Base-by-base conservation (phyloP, 2,113 vertebrate genomes). In the Coregonus clupeaformis region DNA sequence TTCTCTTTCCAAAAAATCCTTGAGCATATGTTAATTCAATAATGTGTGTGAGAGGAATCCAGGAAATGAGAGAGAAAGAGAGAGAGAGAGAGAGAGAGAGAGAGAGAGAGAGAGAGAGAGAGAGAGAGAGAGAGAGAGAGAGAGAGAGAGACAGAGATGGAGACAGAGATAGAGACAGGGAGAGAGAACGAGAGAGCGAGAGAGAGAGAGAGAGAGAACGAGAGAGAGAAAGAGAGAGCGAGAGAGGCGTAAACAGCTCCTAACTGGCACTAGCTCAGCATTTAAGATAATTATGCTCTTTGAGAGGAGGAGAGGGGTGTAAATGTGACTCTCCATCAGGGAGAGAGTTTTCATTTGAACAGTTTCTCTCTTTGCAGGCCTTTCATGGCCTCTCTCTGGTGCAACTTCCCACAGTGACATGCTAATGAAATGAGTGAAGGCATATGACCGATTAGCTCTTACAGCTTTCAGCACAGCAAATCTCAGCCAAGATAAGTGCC, bases 1-100 rank as follows among this genome's bases (percentile, higher is more conserved):
- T 85, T 89, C 87, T 71, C 62, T 47, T 69, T 70, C 69, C 60
- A 73, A 83, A 88, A 84, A 87, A 81, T 78, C 80, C 82, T 82
- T 82, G 78, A 89, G 85, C 88, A 89, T 86, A 88, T 90, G 88
- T 87, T 88, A 89, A 92, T 91, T 90, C 85, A 90, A 90, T 90
- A 91, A 91, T 88, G 86, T 89, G 83, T 85, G 79, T 72, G 83
- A 86, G 86, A 87, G 88, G 83, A 82, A 85, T 83, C 83, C 87
- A 85, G 87, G 86, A 85, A 88, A 84, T 71, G 83, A 91, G 90
- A 80, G 85, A 42, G 84, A 81, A 78, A 88, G 82, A 82, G 80
- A 82, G 82, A 62, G 22, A 64, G 25, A 64, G 24, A 16, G 4
- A 12, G 57, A 60, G 5, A n/a, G 22, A 24, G 4, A 16, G 59